Conservation (phyloP, 2,797 vertebrate species). For the Merluccius polli region DNA sequence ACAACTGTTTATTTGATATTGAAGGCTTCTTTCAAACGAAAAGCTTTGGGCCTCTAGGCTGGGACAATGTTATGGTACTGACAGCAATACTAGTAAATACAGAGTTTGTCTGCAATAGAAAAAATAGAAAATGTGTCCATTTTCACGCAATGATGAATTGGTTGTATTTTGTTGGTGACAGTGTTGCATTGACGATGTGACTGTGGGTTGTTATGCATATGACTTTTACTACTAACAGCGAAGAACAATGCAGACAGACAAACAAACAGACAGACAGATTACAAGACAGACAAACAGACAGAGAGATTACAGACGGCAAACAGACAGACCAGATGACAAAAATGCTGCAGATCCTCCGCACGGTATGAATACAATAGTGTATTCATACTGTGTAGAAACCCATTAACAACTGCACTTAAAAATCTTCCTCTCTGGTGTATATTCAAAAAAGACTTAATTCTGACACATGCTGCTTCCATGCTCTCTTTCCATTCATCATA, state of each 20-base stretch:
- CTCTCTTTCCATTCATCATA: background rate
- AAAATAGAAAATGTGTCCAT: background rate
- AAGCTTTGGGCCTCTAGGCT: background rate
- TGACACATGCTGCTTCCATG: background rate
- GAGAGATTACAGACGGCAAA: background rate
- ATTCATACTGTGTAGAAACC: background rate
- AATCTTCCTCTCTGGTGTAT: background rate
- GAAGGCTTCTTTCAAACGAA: background rate
- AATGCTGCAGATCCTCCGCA: background rate
- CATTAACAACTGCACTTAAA: background rate
- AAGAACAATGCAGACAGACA: background rate
- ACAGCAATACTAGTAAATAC: background rate
- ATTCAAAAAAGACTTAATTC: background rate
- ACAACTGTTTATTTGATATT: background rate
- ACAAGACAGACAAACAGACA: background rate
- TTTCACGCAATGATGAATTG: background rate
- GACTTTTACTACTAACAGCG: no score
- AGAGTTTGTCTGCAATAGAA: background rate
- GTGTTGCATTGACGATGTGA: background rate
- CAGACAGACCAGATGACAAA: slow-evolving; percentile 17
- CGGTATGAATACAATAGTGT: background rate
- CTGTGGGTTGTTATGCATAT: background rate
- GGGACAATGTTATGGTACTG: background rate
- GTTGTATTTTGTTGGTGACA: background rate
- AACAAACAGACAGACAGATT: background rate